Base-by-base conservation (phyloP, 2,888 invertebrate genomes). In the Chalcosyrphus nemorum region DNA sequence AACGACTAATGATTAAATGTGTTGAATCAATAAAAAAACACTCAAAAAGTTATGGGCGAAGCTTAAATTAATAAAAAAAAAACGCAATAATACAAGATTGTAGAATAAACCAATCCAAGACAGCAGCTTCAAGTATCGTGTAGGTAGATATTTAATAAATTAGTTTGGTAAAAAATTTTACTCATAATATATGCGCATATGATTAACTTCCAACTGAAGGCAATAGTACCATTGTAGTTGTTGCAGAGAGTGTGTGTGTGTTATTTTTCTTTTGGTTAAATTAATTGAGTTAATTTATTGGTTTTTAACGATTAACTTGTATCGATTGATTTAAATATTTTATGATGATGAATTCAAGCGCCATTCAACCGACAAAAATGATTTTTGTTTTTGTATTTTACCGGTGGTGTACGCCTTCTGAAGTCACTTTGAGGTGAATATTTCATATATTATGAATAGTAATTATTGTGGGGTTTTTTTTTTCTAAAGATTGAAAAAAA, bases 291-390 rank as follows among this genome's bases (percentile, higher is more conserved):
- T 52, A 59, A 70, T 71, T 81, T 81, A 81, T 81, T 52, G 76
- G 35, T 65, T 52, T 45, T 81, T 59, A 57, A 52, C 50, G 65
- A 76, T 81, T 61, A 61, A 70, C 74, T 47, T 57, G 74, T 71
- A 59, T 45, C 57, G 59, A 71, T 59, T 71, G 56, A 76, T 81
- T 81, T 57, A 38, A 81, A 81, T 80, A 80, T 80, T 78, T 78
- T 72, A 80, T 45, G 35, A 43, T 57, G 27, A 32, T 72, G 29
- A 59, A 72, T 71, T 57, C 63, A 81, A 71, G 81, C 81, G 81
- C 76, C 81, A 65, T 65, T 81, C 43, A 24, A n/a, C n/a, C 41
- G 41, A 43, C 13, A 21, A 43, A 65, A 61, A 56, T 65, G n/a
- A 57, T 29, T n/a, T n/a, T n/a, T n/a, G n/a, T n/a, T n/a, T n/a